phyloP scores from a whole-genome alignment of 2,113 vertebrate genomes.

The Notothenia rossii region DNA sequence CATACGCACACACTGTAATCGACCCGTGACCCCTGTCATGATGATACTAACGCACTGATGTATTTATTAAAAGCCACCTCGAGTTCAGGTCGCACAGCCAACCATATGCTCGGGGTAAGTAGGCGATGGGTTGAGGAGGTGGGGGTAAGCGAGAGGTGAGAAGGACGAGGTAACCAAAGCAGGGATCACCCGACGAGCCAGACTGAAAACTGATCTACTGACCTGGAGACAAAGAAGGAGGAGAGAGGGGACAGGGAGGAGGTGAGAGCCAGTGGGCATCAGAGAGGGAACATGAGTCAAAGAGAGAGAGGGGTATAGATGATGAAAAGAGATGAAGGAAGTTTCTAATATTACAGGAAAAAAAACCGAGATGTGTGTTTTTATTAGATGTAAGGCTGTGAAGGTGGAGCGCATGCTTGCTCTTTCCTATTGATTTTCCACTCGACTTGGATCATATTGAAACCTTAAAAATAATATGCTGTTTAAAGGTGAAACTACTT shows the following conservation, averaged over 20 bases:
- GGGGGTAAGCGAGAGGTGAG: constrained; percentile 69
- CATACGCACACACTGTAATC: constrained; percentile 50
- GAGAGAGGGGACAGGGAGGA: constrained; percentile 27
- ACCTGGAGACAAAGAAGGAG: constrained; percentile 59
- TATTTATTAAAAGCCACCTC: constrained; percentile 64
- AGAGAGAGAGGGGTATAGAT: constrained; percentile 7
- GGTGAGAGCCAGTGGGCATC: constrained; percentile 54
- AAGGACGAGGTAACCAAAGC: constrained; percentile 73
- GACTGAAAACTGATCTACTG: constrained; percentile 76
- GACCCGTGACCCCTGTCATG: constrained; percentile 70
- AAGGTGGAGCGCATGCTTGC: constrained; percentile 51
- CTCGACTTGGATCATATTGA: constrained; percentile 41
- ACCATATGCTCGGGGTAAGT: constrained; percentile 67
- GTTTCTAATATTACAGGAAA: constrained; percentile 25
- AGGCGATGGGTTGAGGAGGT: constrained; percentile 36
- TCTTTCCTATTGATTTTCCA: constrained; percentile 71
- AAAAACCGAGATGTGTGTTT: constrained; percentile 51
- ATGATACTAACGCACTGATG: constrained; percentile 64
- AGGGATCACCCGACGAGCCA: constrained; percentile 57
- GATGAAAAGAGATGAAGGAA: constrained; percentile 34
- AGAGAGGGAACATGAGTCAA: constrained; percentile 58
- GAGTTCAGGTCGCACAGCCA: constrained; percentile 53
- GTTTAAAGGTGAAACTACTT: constrained; percentile 14
- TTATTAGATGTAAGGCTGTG: constrained; percentile 29
- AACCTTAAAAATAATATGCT: constrained; percentile 14